Evolutionary conservation across 1,140 invertebrate genomes (phyloP).

Genomic region (Coenobita brevimanus): DNA sequence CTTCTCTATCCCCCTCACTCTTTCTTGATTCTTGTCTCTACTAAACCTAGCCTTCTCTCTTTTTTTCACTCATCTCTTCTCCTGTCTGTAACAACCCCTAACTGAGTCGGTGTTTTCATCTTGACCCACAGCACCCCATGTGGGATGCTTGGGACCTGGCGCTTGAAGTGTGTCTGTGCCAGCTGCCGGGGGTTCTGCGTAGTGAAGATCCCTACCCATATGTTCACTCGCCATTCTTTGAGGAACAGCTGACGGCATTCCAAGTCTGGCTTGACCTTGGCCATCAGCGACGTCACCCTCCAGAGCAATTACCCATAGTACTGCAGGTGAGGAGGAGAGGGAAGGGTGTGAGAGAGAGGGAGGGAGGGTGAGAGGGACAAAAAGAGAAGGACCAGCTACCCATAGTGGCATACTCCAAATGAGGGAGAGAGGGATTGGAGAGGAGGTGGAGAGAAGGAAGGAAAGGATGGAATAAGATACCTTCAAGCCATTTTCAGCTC

Average conservation of each 20-base stretch:
- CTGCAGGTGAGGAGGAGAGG: constrained; percentile 87
- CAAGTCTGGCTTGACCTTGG: constrained; percentile 93
- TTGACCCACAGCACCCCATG: constrained; percentile 81
- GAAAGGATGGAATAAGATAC: too few relatives aligned
- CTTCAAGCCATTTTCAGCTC: too few relatives aligned
- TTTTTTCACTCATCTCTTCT: neutral
- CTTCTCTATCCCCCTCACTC: neutral
- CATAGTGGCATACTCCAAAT: too few relatives aligned
- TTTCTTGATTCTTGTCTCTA: neutral
- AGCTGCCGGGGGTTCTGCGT: constrained; percentile 77
- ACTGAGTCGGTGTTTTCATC: neutral
- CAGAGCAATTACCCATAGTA: constrained; percentile 98
- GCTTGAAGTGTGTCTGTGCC: constrained; percentile 92
- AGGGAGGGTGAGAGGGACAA: too few relatives aligned
- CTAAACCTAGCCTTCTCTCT: too few relatives aligned
- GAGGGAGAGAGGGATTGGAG: too few relatives aligned
- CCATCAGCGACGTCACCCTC: constrained; percentile 84
- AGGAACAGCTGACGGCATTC: constrained; percentile 99
- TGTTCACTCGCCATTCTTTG: constrained; percentile 93
- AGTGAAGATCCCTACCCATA: constrained; percentile 44
- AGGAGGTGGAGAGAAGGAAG: too few relatives aligned
- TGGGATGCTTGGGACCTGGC: constrained; percentile 99
- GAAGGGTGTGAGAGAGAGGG: too few relatives aligned
- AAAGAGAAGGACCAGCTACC: too few relatives aligned
- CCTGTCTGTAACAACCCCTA: neutral